Evolutionary conservation across 2,888 invertebrate species (phyloP).

Genomic region (Itoplectis maculator): DNA sequence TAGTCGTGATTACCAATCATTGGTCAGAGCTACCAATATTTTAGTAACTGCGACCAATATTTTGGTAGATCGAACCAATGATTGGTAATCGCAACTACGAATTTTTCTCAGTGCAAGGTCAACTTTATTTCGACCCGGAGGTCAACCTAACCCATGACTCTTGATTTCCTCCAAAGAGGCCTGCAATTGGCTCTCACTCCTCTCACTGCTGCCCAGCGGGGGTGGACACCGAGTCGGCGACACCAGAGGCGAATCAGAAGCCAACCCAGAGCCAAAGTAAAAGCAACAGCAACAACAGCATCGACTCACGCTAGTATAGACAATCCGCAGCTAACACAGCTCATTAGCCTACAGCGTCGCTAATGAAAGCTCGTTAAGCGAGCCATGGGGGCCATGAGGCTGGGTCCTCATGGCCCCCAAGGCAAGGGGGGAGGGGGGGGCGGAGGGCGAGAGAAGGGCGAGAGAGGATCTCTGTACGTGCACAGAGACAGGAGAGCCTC

Average conservation of each 20-base stretch:
- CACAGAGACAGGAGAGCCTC: constrained; percentile 41
- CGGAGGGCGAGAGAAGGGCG: too few relatives aligned
- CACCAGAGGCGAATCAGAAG: constrained; percentile 47
- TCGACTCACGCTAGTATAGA: constrained; percentile 14
- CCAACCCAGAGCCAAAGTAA: constrained; percentile 14
- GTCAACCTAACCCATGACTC: neutral
- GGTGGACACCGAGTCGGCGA: constrained; percentile 30
- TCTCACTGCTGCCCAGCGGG: neutral
- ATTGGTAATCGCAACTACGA: too few relatives aligned
- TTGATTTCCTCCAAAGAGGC: constrained; percentile 17
- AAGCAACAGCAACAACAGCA: constrained; percentile 30
- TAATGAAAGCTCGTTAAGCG: constrained; percentile 84
- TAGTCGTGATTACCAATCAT: too few relatives aligned
- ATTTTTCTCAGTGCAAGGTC: too few relatives aligned
- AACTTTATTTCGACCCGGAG: too few relatives aligned
- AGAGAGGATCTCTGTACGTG: constrained; percentile 25
- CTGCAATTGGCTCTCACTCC: too few relatives aligned
- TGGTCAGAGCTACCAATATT: too few relatives aligned
- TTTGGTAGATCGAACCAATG: too few relatives aligned
- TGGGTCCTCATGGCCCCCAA: constrained; percentile 8
- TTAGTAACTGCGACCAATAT: too few relatives aligned
- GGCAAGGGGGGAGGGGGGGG: neutral
- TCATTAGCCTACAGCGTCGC: constrained; percentile 84
- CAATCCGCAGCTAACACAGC: constrained; percentile 77
- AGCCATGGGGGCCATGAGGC: constrained; percentile 67